Conservation (phyloP, 53 echinoderm and acorn worm genomes). For the Antedon mediterranea region DNA sequence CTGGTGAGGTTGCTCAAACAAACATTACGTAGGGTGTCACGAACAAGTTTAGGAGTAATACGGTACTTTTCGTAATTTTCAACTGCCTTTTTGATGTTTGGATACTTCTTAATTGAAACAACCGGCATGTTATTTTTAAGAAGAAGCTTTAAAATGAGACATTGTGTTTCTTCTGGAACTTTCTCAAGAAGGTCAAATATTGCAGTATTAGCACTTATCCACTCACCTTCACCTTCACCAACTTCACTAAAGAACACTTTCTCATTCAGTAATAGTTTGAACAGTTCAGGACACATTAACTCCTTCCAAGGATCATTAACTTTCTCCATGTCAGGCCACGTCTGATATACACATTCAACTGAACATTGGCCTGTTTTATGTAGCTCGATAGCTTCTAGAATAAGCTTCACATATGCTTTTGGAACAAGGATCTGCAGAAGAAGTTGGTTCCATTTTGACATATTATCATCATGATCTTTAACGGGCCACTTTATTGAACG, state of each 20-base stretch:
- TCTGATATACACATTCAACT: slow-evolving; percentile 19
- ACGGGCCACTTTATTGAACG: slow-evolving; percentile 85
- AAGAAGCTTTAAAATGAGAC: not conserved
- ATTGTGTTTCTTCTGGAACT: not conserved
- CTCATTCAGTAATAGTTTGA: slow-evolving; percentile 13
- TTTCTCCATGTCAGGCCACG: slow-evolving; percentile 30
- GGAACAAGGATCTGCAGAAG: slow-evolving; percentile 45
- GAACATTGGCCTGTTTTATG: not conserved
- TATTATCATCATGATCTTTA: slow-evolving; percentile 46
- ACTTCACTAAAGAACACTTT: slow-evolving; percentile 26
- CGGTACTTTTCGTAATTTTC: not conserved
- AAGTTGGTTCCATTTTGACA: slow-evolving; percentile 61
- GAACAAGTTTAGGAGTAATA: slow-evolving; percentile 20
- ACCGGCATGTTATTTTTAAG: not conserved
- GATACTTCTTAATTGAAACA: not conserved
- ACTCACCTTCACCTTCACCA: slow-evolving; percentile 15
- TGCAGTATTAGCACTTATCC: not conserved
- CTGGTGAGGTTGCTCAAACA: slow-evolving; percentile 2
- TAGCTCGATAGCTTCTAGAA: slow-evolving; percentile 13
- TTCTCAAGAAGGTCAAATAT: not conserved
- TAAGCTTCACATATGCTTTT: slow-evolving; percentile 28
- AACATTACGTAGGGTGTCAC: slow-evolving; percentile 13
- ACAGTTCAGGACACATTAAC: slow-evolving; percentile 25
- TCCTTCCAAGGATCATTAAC: slow-evolving; percentile 25
- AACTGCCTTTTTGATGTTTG: not conserved